These are phyloP conservation scores for Ivindomyrus marchei DNA, from an alignment of 2,113 vertebrate genomes.

Conservation along the genomic window DNA sequence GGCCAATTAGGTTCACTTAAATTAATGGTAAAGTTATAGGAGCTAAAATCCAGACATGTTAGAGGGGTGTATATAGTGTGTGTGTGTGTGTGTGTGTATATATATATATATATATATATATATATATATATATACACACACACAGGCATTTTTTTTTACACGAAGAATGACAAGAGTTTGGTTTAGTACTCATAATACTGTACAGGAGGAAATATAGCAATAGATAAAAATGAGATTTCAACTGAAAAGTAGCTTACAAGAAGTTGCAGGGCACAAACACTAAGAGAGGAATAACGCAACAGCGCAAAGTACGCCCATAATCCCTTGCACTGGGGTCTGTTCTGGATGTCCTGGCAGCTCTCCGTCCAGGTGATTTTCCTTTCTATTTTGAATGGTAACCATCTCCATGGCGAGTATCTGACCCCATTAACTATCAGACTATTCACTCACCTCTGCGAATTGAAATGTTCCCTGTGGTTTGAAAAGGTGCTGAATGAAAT, in stretches of 20 bases:
- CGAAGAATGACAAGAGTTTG: background rate
- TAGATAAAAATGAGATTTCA: background rate
- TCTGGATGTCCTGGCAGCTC: background rate
- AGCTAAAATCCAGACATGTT: background rate
- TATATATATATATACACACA: too few relatives aligned
- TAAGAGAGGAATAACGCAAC: background rate
- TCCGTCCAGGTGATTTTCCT: background rate
- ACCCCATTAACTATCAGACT: background rate
- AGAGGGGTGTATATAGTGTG: background rate
- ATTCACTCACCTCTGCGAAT: background rate
- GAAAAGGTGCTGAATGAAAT: background rate
- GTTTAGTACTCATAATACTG: background rate
- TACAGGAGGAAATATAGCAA: background rate
- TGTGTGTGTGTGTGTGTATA: too few relatives aligned
- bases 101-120: too few relatives aligned
- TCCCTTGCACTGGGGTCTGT: background rate
- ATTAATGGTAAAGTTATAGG: background rate
- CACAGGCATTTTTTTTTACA: background rate
- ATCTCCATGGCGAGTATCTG: background rate
- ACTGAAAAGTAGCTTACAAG: background rate
- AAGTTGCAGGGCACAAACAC: background rate
- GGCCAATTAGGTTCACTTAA: background rate
- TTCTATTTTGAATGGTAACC: background rate
- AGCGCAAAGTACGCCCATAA: background rate
- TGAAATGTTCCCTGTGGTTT: background rate